Conservation (phyloP, 2,888 invertebrate species). For the Baronia brevicornis region DNA sequence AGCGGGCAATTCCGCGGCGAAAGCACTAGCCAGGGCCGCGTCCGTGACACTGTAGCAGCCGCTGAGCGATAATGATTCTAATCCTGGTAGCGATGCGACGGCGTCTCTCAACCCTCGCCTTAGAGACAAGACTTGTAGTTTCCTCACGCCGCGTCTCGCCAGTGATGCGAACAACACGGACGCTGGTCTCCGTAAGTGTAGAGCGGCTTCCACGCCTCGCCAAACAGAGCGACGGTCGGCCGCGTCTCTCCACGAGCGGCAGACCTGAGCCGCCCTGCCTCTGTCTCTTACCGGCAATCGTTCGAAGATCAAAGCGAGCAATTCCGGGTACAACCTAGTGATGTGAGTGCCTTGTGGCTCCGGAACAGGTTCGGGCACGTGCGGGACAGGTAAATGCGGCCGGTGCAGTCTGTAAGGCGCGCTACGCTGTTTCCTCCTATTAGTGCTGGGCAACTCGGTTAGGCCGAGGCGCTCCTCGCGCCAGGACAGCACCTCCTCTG, state of each 20-base stretch:
- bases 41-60: conserved; percentile 97
- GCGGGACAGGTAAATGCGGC: conserved; percentile 73
- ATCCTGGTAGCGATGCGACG: conserved; percentile 87
- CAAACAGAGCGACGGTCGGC: conserved; percentile 94
- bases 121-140: conserved; percentile 91
- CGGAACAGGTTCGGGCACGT: conserved; percentile 63
- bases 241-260: conserved; percentile 92
- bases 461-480: conserved; percentile 63
- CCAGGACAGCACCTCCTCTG: conserved; percentile 68
- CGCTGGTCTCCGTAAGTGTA: conserved; percentile 89
- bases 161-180: conserved; percentile 90
- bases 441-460: conserved; percentile 65
- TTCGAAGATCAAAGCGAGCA: conserved; percentile 93
- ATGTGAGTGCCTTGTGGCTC: conserved; percentile 82
- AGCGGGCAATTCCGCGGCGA: conserved; percentile 84
- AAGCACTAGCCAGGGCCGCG: conserved; percentile 87
- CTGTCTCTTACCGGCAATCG: conserved; percentile 91
- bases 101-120: conserved; percentile 89
- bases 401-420: conserved; percentile 81
- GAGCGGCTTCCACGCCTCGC: conserved; percentile 93
- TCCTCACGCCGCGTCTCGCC: conserved; percentile 89
- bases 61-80: conserved; percentile 91
- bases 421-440: conserved; percentile 72
- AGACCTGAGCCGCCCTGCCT: conserved; percentile 93
- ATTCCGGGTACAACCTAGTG: conserved; percentile 92